A percentile compares a stretch with the other conserved stretches of the same genome.
phyloP scores from a whole-genome alignment of 2,797 vertebrate species.

The Protonibea diacanthus region DNA sequence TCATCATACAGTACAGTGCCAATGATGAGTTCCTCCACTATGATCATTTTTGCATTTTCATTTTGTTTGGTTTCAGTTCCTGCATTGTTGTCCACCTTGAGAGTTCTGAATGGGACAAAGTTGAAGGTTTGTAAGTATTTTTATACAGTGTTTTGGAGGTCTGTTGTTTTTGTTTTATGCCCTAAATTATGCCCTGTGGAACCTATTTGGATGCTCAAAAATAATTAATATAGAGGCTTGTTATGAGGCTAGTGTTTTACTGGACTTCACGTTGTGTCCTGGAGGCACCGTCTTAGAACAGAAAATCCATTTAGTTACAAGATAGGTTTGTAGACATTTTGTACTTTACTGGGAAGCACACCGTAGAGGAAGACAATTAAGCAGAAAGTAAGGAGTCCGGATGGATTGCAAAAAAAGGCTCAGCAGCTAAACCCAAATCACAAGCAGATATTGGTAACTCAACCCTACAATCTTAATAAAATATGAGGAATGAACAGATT shows the following conservation, averaged over 20 bases:
- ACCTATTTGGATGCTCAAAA: constrained; percentile 61
- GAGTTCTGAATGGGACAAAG: constrained; percentile 49
- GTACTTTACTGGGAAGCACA: constrained; percentile 26
- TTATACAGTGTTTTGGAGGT: constrained; percentile 52
- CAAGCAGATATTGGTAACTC: not conserved
- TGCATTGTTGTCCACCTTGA: constrained; percentile 55
- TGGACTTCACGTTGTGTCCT: constrained; percentile 37
- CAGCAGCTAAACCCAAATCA: constrained; percentile 15
- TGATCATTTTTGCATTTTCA: constrained; percentile 60
- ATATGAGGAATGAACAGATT: constrained; percentile 14
- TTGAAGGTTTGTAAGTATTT: constrained; percentile 62
- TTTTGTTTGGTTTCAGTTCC: constrained; percentile 56
- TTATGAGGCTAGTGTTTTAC: constrained; percentile 43
- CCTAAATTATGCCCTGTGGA: constrained; percentile 64
- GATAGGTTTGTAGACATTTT: constrained; percentile 21
- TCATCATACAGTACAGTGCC: constrained; percentile 69
- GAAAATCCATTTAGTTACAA: constrained; percentile 10
- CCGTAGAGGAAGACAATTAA: not conserved
- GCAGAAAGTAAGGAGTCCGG: not conserved
- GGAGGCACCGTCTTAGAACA: constrained; percentile 11
- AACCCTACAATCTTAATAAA: not conserved
- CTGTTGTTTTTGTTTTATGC: constrained; percentile 54
- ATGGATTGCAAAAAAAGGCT: constrained; percentile 2
- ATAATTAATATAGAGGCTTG: constrained; percentile 48
- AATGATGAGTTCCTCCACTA: constrained; percentile 59